Percentiles rank a stretch among this genome's conserved stretches.
Conservation (phyloP, 2,113 vertebrate genomes). For the Oenanthe oenanthe region DNA sequence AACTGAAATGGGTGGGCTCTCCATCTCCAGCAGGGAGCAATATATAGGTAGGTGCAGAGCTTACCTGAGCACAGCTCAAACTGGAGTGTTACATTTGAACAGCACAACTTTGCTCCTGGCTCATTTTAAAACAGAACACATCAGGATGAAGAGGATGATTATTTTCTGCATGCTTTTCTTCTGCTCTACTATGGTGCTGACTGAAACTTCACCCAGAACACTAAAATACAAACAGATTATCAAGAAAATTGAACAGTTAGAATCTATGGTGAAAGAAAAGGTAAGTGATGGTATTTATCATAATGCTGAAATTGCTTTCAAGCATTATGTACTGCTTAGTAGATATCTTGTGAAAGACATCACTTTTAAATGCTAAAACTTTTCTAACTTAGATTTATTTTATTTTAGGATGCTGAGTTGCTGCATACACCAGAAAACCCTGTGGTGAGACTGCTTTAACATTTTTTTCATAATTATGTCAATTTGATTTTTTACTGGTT, state of each 20-base stretch:
- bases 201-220: background rate
- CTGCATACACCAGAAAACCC: constrained; percentile 71
- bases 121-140: constrained; percentile 1
- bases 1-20: constrained; percentile 86
- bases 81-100: constrained; percentile 63
- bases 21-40: constrained; percentile 85
- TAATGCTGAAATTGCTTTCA: background rate
- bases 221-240: constrained; percentile 52
- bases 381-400: constrained; percentile 63
- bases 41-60: constrained; percentile 88
- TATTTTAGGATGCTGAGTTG: constrained; percentile 66
- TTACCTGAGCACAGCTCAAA: constrained; percentile 75
- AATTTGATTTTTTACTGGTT: background rate
- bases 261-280: constrained; percentile 57
- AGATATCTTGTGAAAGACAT: background rate
- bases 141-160: constrained; percentile 68
- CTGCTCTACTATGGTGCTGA: constrained; percentile 25
- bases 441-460: constrained; percentile 70
- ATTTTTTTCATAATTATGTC: constrained; percentile 12
- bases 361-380: background rate
- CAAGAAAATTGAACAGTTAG: constrained; percentile 34
- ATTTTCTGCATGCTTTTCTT: constrained; percentile 65
- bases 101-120: constrained; percentile 54
- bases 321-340: background rate
- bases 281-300: constrained; percentile 43